Evolutionary conservation across 2,113 vertebrate genomes (phyloP).

Genomic region (Proterorhinus semilunaris): DNA sequence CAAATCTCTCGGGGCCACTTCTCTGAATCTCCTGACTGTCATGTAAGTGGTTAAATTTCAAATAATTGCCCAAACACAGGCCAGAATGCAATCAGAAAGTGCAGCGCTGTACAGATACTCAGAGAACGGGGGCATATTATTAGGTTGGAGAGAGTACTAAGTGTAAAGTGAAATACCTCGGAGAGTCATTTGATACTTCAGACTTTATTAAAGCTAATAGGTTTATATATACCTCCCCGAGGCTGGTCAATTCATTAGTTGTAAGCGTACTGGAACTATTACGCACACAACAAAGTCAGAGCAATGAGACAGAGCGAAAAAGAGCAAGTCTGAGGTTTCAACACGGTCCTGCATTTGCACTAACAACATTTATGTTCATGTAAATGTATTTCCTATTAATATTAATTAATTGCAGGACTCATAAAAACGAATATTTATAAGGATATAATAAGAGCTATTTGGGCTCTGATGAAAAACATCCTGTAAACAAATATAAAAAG

Average conservation of each 20-base stretch:
- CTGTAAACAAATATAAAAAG: slow-evolving; percentile 28
- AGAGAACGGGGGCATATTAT: slow-evolving; percentile 52
- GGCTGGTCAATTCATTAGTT: slow-evolving; percentile 71
- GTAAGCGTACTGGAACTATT: slow-evolving; percentile 62
- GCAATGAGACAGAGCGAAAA: slow-evolving; percentile 24
- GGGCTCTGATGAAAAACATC: slow-evolving; percentile 23
- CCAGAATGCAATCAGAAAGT: slow-evolving; percentile 57
- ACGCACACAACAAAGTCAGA: slow-evolving; percentile 63
- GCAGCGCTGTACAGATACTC: slow-evolving; percentile 36
- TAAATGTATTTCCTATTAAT: no score
- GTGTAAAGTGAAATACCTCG: slow-evolving; percentile 66
- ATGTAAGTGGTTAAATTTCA: slow-evolving; percentile 64
- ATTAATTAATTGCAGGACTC: not conserved
- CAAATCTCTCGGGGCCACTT: slow-evolving; percentile 1
- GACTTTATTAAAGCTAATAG: slow-evolving; percentile 73
- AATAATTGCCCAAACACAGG: slow-evolving; percentile 62
- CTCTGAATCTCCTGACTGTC: slow-evolving; percentile 21
- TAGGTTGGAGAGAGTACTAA: slow-evolving; percentile 61
- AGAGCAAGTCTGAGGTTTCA: slow-evolving; percentile 12
- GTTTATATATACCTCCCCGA: slow-evolving; percentile 70
- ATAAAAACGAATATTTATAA: not conserved
- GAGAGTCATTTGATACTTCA: slow-evolving; percentile 66
- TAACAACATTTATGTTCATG: not conserved
- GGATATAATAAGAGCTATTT: slow-evolving; percentile 20
- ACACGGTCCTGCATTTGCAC: not conserved